Conservation (phyloP, 1,140 invertebrate species). For the Agrilus planipennis region DNA sequence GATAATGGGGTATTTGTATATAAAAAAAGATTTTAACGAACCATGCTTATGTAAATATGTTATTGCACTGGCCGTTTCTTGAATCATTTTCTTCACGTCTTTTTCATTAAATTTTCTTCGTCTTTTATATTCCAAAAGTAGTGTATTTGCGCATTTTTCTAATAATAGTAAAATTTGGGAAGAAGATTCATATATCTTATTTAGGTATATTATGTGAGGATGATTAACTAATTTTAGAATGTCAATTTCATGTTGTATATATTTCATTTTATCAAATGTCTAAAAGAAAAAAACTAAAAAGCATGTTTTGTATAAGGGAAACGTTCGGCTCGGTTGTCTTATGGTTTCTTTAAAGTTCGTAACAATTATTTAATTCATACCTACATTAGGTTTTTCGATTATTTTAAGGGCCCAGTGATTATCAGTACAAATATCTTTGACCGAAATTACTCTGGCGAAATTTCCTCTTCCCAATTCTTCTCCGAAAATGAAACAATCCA, state of each 20-base stretch:
- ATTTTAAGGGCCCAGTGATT: conserved; percentile 42
- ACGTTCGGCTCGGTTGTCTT: conserved; percentile 7
- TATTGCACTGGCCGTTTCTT: conserved; percentile 37
- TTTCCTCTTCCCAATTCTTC: conserved; percentile 38
- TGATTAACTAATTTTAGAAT: conserved; percentile 43
- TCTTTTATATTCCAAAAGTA: conserved; percentile 33
- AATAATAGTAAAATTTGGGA: conserved; percentile 38
- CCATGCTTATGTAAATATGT: conserved; percentile 44
- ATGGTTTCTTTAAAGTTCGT: not conserved
- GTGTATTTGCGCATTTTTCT: conserved; percentile 38
- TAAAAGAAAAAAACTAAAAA: no score
- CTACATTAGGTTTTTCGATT: conserved; percentile 17
- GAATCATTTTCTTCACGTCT: conserved; percentile 35
- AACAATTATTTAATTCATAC: conserved; percentile 6
- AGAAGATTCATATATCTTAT: conserved; percentile 41
- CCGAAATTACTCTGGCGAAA: conserved; percentile 40
- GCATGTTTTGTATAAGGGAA: conserved; percentile 29
- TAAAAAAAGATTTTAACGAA: conserved; percentile 16
- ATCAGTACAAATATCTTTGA: conserved; percentile 31
- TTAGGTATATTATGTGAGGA: conserved; percentile 40
- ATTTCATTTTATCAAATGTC: conserved; percentile 24
- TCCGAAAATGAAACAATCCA: conserved; percentile 25
- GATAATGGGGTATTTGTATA: not conserved
- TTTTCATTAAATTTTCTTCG: conserved; percentile 33
- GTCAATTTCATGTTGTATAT: conserved; percentile 39